phyloP scores from a whole-genome alignment of 2,113 vertebrate species.

The Rattus norvegicus region GRCr8 NC_086036.1:81261001-81261500 shows the following conservation, averaged over 20 bases:
- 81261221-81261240: not conserved
- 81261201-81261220: not conserved
- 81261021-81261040: not conserved
- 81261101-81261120: not conserved
- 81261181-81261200: not conserved
- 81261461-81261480: no score
- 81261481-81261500: not conserved
- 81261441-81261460: not conserved
- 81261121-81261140: not conserved
- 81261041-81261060: no score
- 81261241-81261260: not conserved
- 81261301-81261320: not conserved
- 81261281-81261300: no score
- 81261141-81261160: not conserved
- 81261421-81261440: not conserved
- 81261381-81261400: not conserved
- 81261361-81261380: not conserved
- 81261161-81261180: rapidly evolving
- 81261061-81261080: not conserved
- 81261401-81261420: not conserved
- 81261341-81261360: no score
- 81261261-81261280: not conserved
- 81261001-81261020: not conserved
- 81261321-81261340: not conserved
- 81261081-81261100: not conserved